Percentiles rank a stretch among this genome's conserved stretches.
phyloP scores from a whole-genome alignment of 2,888 invertebrate genomes.

The Lutraria lutraria region DNA sequence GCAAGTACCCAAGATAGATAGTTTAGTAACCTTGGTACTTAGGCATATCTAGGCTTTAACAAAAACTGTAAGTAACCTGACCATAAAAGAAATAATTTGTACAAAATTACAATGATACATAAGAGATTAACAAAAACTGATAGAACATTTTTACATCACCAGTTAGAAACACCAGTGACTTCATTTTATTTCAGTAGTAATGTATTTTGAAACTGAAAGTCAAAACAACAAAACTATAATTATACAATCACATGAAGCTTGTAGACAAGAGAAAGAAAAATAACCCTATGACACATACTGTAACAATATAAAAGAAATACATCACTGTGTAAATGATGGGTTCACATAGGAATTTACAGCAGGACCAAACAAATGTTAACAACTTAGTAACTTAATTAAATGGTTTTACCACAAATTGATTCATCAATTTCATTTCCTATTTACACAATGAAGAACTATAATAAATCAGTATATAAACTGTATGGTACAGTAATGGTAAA shows the following conservation, averaged over 20 bases:
- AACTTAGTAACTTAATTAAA: not conserved
- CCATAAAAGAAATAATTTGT: too few relatives aligned
- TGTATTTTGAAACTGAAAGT: conserved; percentile 44
- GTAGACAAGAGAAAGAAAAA: conserved; percentile 10
- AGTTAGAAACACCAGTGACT: not conserved
- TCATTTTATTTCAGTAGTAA: conserved; percentile 42
- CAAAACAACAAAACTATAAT: conserved; percentile 39
- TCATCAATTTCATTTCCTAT: not conserved
- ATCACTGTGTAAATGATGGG: not conserved
- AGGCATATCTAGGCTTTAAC: too few relatives aligned
- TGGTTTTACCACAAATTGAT: not conserved
- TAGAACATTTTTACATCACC: conserved; percentile 26
- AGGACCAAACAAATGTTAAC: not conserved
- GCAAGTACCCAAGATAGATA: too few relatives aligned
- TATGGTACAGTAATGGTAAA: not conserved
- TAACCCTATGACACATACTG: not conserved
- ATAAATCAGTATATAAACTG: not conserved
- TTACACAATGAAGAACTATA: not conserved
- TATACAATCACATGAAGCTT: conserved; percentile 46
- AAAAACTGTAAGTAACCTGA: too few relatives aligned
- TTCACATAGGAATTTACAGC: not conserved
- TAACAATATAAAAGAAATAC: not conserved
- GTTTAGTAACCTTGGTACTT: too few relatives aligned
- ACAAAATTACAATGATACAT: not conserved
- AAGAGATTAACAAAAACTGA: not conserved